Evolutionary conservation across 2,888 invertebrate genomes (phyloP).

Genomic region (Parasteatoda lunata): DNA sequence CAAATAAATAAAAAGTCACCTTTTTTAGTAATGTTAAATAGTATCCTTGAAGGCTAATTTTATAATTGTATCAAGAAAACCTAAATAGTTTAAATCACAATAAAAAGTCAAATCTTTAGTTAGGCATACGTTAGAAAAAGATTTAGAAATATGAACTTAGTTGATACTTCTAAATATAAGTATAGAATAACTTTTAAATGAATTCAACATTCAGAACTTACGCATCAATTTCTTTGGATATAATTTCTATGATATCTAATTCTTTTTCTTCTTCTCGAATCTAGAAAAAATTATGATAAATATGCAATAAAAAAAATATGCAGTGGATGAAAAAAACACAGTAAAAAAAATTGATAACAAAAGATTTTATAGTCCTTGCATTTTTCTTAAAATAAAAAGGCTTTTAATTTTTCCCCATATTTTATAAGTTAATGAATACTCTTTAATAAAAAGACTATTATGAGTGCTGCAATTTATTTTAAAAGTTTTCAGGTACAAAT

Average conservation of each 20-base stretch:
- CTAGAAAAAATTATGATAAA: slow-evolving; percentile 6
- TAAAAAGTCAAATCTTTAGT: neutral
- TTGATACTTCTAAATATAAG: neutral
- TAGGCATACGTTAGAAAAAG: neutral
- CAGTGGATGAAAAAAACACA: too few relatives aligned
- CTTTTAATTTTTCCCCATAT: too few relatives aligned
- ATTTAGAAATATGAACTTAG: neutral
- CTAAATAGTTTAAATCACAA: neutral
- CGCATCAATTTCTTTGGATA: slow-evolving; percentile 59
- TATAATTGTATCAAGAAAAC: neutral
- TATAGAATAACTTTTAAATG: neutral
- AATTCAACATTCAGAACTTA: slow-evolving; percentile 22
- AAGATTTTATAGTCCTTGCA: too few relatives aligned
- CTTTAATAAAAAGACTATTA: too few relatives aligned
- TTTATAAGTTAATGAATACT: too few relatives aligned
- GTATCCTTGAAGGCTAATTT: neutral
- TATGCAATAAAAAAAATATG: too few relatives aligned
- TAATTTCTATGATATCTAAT: slow-evolving; percentile 49
- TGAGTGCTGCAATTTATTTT: too few relatives aligned
- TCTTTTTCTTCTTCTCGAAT: slow-evolving; percentile 61
- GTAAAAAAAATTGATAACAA: too few relatives aligned
- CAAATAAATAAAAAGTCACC: too few relatives aligned
- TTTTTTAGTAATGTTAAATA: neutral
- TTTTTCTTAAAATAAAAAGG: too few relatives aligned
- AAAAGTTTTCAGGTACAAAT: too few relatives aligned